A percentile compares a stretch with the other conserved stretches of the same genome.
Conservation (phyloP, 2,113 vertebrate species). For the Gambusia affinis region DNA sequence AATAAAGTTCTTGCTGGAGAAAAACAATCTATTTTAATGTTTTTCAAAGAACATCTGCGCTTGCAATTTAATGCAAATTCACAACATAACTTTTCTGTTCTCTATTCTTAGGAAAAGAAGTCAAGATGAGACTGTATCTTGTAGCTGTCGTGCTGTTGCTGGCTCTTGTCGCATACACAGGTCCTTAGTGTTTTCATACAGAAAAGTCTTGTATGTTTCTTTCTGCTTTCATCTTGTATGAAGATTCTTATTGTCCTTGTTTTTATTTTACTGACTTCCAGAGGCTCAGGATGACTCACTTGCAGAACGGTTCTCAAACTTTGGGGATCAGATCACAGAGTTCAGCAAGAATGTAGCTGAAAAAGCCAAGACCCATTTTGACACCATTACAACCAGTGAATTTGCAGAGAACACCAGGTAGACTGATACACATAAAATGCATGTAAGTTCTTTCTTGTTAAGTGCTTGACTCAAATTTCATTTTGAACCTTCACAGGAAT, state of each 20-base stretch:
- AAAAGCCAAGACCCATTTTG: conserved; percentile 1
- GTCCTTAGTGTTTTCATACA: conserved; percentile 40
- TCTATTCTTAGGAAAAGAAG: conserved; percentile 17
- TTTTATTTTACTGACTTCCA: conserved; percentile 20
- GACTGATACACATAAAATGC: neutral
- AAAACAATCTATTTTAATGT: neutral
- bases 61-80: neutral
- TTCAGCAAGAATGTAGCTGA: conserved; percentile 11
- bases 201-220: neutral
- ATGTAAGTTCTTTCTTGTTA: neutral
- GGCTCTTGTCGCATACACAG: conserved; percentile 75
- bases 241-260: neutral
- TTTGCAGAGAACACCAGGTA: conserved; percentile 53
- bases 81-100: neutral
- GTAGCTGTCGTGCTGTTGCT: conserved; percentile 77
- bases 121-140: conserved; percentile 77
- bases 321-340: conserved; percentile 22
- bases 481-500: conserved; percentile 41
- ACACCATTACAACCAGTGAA: conserved; percentile 22
- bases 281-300: conserved; percentile 67
- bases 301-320: conserved; percentile 3
- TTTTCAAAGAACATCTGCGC: neutral
- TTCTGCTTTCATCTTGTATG: neutral
- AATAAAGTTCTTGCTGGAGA: neutral
- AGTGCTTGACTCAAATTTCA: neutral